Base-by-base conservation (phyloP, 2,113 vertebrate genomes). In the Platichthys stellatus region DNA sequence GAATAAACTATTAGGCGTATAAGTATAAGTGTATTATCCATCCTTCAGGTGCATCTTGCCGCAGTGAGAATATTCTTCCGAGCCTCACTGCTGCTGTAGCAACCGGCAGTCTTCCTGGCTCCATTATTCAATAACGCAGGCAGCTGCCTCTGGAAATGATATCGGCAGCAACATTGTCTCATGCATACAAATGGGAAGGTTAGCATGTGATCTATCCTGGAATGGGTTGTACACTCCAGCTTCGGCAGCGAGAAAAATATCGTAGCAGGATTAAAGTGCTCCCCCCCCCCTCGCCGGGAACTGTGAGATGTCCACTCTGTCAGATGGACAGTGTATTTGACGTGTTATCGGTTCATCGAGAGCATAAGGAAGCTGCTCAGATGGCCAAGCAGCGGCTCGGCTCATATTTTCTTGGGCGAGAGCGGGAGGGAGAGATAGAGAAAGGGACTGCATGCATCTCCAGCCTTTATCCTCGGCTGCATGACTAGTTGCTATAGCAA, bases 401-500 rank as follows among this genome's bases (percentile, higher is more conserved):
- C 72, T 63, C 69, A n/a, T 74, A 28, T 64, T 62, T 63, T 75
- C 56, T 72, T 24, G 38, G 31, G 71, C 21, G 69, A 77, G 60
- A 72, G 71, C 74, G 72, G 21, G 66, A 86, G 74, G 38, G 69
- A 79, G 74, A 66, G 53, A 49, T 3, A 49, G 68, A 74, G 65
- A 81, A 72, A 85, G 74, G 38, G 72, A 75, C 81, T 68, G 84
- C 84, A 81, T 88, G 59, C 76, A 83, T 83, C 84, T 89, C 81
- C 83, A 87, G 89, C 81, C 86, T 90, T 89, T 87, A 85, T 87
- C 80, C 83, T 80, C 63, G 69, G 78, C 79, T 93, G 85, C 87
- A 88, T 79, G 75, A 81, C 87, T 78, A 88, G 93, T 95, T 95
- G 90, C 93, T 93, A 94, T 94, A 81, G 91, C 90, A 92, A 94